phyloP scores from a whole-genome alignment of 2,888 invertebrate species.

The Eugnorisma glareosa region DNA sequence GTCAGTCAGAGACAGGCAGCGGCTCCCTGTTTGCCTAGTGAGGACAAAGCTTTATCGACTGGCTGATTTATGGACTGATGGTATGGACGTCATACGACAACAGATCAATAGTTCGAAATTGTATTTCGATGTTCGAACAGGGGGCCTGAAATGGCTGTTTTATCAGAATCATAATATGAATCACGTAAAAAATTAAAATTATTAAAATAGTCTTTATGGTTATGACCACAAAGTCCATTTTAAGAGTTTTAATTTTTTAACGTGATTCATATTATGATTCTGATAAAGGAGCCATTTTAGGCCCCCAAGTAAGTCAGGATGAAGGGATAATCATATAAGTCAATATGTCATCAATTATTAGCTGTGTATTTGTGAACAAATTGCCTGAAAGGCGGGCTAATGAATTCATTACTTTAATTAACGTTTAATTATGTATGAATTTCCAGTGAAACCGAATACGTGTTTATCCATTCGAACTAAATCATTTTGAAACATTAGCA shows the following conservation, averaged over 20 bases:
- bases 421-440: slow-evolving; percentile 15
- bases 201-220: too few species aligned
- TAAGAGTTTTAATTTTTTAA: too few species aligned
- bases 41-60: slow-evolving; percentile 22
- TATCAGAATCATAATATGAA: too few species aligned
- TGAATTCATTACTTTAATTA: slow-evolving; percentile 22
- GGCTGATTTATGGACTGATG: slow-evolving; percentile 43
- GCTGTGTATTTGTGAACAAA: slow-evolving; percentile 1
- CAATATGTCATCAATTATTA: neutral
- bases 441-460: slow-evolving; percentile 29
- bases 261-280: too few species aligned
- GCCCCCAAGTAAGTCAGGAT: neutral
- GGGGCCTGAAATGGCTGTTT: too few species aligned
- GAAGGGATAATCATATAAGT: slow-evolving; percentile 4
- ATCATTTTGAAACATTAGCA: slow-evolving; percentile 23
- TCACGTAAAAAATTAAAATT: too few species aligned
- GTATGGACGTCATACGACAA: slow-evolving; percentile 25
- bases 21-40: neutral
- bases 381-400: neutral
- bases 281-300: too few species aligned
- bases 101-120: slow-evolving; percentile 51
- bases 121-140: slow-evolving; percentile 36
- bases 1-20: neutral
- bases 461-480: slow-evolving; percentile 8
- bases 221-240: too few species aligned